Evolutionary conservation across 2,888 invertebrate genomes (phyloP).

Genomic region (Muschampia plurimacula): DNA sequence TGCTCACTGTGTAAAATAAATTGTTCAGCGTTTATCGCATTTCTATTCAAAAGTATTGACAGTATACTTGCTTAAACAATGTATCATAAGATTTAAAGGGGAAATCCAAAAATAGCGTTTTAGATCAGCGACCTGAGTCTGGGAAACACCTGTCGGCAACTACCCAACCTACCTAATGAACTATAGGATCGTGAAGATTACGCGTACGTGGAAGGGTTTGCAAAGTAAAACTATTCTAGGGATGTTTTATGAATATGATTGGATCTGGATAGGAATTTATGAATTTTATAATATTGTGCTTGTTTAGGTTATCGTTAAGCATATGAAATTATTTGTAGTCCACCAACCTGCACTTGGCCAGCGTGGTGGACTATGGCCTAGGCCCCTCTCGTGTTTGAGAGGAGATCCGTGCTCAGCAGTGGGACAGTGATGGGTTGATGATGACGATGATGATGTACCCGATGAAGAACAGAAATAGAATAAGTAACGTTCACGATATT

Average conservation of each 20-base stretch:
- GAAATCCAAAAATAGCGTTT: background rate
- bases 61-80: background rate
- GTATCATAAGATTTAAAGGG: background rate
- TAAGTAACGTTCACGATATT: too few relatives aligned
- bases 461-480: too few relatives aligned
- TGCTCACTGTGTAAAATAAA: background rate
- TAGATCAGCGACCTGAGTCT: background rate
- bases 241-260: background rate
- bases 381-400: too few relatives aligned
- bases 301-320: too few relatives aligned
- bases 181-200: conserved; percentile 1
- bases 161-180: background rate
- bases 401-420: too few relatives aligned
- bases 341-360: too few relatives aligned
- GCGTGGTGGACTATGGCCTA: too few relatives aligned
- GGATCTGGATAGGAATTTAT: background rate
- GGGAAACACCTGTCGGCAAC: conserved; percentile 2
- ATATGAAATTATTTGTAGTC: too few relatives aligned
- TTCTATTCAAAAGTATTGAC: background rate
- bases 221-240: background rate
- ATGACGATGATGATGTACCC: too few relatives aligned
- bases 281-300: too few relatives aligned
- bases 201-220: background rate
- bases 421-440: too few relatives aligned
- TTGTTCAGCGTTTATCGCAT: background rate